Percentiles rank a stretch among this genome's conserved stretches.
Evolutionary conservation across 2,797 vertebrate genomes (phyloP).

Genomic region (Rhinichthys osculus): DNA sequence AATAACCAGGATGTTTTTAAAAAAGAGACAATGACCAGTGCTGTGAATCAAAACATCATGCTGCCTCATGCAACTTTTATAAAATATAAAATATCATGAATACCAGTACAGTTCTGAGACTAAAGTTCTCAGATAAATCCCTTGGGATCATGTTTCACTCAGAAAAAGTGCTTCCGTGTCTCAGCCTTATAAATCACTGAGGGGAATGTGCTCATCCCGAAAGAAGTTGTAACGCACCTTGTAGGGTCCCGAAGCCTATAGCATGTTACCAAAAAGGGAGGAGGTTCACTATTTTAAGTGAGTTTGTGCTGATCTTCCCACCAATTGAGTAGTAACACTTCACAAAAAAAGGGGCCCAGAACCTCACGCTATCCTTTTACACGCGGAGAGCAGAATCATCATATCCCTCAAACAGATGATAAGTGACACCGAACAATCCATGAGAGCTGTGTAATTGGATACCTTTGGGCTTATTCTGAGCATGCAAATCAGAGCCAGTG

Average conservation of each 20-base stretch:
- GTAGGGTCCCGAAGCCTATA: neutral
- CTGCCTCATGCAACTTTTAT: neutral
- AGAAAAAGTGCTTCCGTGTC: neutral
- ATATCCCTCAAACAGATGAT: conserved; percentile 69
- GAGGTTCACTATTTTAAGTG: conserved; percentile 49
- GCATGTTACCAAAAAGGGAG: conserved; percentile 38
- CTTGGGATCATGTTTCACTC: neutral
- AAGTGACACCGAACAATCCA: conserved; percentile 79
- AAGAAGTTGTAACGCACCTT: conserved; percentile 48
- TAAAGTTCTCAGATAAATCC: neutral
- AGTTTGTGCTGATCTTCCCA: conserved; percentile 47
- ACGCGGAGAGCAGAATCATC: conserved; percentile 76
- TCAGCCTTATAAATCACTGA: neutral
- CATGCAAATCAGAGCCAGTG: conserved; percentile 68
- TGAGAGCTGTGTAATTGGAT: conserved; percentile 81
- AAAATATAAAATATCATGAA: neutral
- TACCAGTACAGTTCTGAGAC: neutral
- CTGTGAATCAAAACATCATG: neutral
- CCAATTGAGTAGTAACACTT: conserved; percentile 50
- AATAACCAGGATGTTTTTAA: no score
- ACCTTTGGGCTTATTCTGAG: conserved; percentile 77
- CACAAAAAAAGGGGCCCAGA: conserved; percentile 58
- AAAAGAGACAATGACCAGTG: neutral
- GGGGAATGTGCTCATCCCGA: conserved; percentile 28
- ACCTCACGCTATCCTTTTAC: conserved; percentile 76